Conservation (phyloP, 2,113 vertebrate species). For the Orcinus orca region DNA sequence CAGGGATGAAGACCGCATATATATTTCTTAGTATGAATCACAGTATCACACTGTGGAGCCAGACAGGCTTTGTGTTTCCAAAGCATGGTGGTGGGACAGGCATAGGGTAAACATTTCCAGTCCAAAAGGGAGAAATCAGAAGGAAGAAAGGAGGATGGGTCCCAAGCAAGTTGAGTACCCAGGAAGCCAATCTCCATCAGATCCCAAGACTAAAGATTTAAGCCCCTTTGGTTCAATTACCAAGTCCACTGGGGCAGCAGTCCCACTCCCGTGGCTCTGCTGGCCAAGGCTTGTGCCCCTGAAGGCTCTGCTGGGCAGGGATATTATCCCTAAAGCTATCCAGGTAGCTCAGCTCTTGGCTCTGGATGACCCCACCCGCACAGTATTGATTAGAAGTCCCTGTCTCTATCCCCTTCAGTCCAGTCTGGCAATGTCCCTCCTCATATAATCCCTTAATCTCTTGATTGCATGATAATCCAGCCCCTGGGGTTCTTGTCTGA, state of each 20-base stretch:
- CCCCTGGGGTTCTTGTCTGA: not conserved
- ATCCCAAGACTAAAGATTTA: not conserved
- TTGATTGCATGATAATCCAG: not conserved
- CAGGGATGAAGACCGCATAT: not conserved
- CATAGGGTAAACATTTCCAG: not conserved
- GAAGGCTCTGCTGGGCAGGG: not conserved
- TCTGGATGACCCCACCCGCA: not conserved
- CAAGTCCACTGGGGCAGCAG: not conserved
- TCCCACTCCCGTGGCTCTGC: not conserved
- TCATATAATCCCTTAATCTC: not conserved
- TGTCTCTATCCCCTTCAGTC: not conserved
- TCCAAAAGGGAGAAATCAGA: not conserved
- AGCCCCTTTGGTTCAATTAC: not conserved
- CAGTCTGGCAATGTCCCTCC: not conserved
- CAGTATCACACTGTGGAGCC: not conserved
- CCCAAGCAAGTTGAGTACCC: not conserved
- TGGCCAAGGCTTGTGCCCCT: not conserved
- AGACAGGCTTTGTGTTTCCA: not conserved
- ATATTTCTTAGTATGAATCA: not conserved
- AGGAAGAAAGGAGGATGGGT: not conserved
- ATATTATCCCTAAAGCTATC: not conserved
- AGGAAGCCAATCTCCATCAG: not conserved
- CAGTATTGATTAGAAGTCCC: not conserved
- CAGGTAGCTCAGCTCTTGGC: not conserved
- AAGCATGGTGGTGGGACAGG: not conserved